Evolutionary conservation across 2,797 vertebrate genomes (phyloP).

Genomic region (Varecia variegata): DNA sequence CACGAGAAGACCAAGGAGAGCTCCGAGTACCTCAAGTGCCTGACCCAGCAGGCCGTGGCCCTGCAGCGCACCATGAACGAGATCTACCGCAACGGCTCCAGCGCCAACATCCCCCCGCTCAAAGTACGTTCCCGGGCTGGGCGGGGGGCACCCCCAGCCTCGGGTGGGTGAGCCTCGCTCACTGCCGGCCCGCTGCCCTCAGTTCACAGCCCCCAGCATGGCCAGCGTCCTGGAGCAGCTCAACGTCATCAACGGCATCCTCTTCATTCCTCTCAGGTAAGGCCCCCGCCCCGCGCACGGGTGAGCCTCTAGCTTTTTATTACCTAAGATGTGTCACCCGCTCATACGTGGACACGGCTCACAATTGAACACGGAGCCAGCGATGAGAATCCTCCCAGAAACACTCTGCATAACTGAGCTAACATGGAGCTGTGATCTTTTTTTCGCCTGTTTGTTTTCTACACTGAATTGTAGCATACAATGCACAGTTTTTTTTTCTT

Average conservation of each 20-base stretch:
- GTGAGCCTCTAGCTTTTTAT: background rate
- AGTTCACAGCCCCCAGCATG: constrained; percentile 99
- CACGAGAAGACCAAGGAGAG: constrained; percentile 99
- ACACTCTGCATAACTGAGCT: background rate
- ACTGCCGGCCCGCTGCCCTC: accelerated
- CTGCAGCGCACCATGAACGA: constrained; percentile 99
- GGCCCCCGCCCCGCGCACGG: background rate
- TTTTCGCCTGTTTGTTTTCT: accelerated
- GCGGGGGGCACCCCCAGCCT: background rate
- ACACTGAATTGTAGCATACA: background rate
- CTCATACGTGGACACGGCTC: background rate
- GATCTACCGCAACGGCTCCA: constrained; percentile 99
- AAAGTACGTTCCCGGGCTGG: constrained; percentile 85
- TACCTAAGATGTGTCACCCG: background rate
- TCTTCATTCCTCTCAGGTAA: constrained; percentile 99
- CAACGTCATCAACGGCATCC: constrained; percentile 99
- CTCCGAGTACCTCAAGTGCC: constrained; percentile 98
- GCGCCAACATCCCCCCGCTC: constrained; percentile 95
- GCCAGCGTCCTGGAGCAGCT: constrained; percentile 97
- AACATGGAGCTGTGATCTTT: background rate
- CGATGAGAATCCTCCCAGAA: background rate
- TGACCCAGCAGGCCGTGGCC: constrained; percentile 98
- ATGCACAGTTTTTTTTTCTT: too few species aligned
- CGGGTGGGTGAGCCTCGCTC: background rate
- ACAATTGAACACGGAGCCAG: background rate